These are phyloP conservation scores for Columba livia DNA, from an alignment of 2,113 vertebrate species.

Conservation along the genomic window DNA sequence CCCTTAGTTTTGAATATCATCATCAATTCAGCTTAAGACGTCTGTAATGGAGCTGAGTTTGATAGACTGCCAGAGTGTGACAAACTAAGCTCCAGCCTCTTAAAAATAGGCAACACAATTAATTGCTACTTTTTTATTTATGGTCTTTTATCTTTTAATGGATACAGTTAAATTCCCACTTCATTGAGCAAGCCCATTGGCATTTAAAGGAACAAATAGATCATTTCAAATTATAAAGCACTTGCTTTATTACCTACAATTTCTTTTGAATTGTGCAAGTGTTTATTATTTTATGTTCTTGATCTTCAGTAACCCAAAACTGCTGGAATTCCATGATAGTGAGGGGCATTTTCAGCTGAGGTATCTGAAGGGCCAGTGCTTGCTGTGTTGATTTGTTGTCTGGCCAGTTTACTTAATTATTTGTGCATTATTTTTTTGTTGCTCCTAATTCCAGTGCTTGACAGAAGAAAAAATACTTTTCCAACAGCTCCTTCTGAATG, in stretches of 20 bases:
- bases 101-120: constrained; percentile 62
- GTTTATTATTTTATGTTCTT: constrained; percentile 19
- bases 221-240: constrained; percentile 71
- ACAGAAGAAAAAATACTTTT: not conserved
- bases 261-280: not conserved
- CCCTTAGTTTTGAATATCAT: constrained; percentile 48
- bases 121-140: constrained; percentile 75
- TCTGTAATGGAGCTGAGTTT: constrained; percentile 71
- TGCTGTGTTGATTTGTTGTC: not conserved
- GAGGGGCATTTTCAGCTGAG: not conserved
- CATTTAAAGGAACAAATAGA: constrained; percentile 66
- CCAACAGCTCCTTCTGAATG: not conserved
- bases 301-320: not conserved
- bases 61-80: constrained; percentile 62
- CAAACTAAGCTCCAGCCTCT: constrained; percentile 42
- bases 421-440: not conserved
- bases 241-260: constrained; percentile 45
- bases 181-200: constrained; percentile 37
- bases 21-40: constrained; percentile 73
- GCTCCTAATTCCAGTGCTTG: not conserved
- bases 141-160: constrained; percentile 66
- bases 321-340: not conserved
- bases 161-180: constrained; percentile 71
- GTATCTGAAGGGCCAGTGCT: not conserved
- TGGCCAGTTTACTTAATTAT: not conserved